Conservation (phyloP, 2,113 vertebrate genomes). For the Proteles cristata region DNA sequence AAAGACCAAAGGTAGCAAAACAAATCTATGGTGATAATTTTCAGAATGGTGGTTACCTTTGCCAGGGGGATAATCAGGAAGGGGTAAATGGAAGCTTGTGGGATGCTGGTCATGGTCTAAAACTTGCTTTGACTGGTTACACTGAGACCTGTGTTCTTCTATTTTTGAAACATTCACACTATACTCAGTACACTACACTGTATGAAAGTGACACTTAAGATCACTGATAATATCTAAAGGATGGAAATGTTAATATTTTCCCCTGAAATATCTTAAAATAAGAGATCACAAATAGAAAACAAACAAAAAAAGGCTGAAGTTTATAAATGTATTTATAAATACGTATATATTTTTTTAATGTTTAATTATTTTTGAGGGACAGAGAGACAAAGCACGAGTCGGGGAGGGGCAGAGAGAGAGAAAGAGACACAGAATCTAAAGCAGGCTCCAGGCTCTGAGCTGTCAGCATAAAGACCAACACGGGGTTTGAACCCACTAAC, state of each 20-base stretch:
- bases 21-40: not conserved
- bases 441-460: too few species aligned
- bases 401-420: too few species aligned
- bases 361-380: too few species aligned
- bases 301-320: not conserved
- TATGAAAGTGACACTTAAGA: not conserved
- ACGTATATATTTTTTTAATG: too few species aligned
- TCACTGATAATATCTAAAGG: not conserved
- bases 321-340: constrained; percentile 10
- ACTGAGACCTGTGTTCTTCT: not conserved
- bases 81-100: not conserved
- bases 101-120: not conserved
- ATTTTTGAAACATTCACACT: not conserved
- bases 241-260: not conserved
- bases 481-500: too few species aligned
- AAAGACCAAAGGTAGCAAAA: not conserved
- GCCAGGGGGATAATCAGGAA: not conserved
- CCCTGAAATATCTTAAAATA: not conserved
- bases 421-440: too few species aligned
- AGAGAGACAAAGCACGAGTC: too few species aligned
- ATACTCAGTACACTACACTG: not conserved
- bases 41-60: not conserved
- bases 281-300: not conserved
- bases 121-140: not conserved
- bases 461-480: too few species aligned